These are phyloP conservation scores for Etheostoma spectabile DNA, from an alignment of 2,113 vertebrate species.

Conservation along the genomic window DNA sequence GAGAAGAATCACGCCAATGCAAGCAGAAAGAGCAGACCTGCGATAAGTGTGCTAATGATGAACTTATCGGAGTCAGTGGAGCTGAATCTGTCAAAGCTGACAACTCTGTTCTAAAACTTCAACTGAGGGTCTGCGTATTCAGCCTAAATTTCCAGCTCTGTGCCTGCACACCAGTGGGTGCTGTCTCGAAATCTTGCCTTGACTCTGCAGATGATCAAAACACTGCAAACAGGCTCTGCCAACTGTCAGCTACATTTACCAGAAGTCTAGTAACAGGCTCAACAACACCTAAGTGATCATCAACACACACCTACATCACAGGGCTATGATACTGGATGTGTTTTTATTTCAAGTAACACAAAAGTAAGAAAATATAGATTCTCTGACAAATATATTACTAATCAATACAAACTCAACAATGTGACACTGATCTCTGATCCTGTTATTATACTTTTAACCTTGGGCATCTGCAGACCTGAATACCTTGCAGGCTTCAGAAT, in stretches of 20 bases:
- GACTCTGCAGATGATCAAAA: slow-evolving; percentile 29
- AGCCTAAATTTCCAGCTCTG: slow-evolving; percentile 12
- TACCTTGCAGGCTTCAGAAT: not conserved
- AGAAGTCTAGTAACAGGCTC: not conserved
- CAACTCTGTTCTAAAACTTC: slow-evolving; percentile 36
- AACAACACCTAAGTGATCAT: not conserved
- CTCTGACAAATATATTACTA: not conserved
- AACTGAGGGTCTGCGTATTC: not conserved
- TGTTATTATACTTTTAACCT: slow-evolving; percentile 21
- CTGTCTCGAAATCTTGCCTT: not conserved
- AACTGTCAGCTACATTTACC: not conserved
- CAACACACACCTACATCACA: too few species aligned
- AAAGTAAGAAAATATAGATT: not conserved
- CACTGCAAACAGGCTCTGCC: slow-evolving; percentile 27
- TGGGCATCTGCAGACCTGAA: not conserved
- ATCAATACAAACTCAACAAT: not conserved
- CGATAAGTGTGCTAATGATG: slow-evolving; percentile 10
- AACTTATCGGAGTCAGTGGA: slow-evolving; percentile 31
- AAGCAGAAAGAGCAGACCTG: slow-evolving; percentile 4
- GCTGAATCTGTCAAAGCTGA: slow-evolving; percentile 54
- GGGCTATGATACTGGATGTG: not conserved
- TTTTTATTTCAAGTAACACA: not conserved
- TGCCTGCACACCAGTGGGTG: not conserved
- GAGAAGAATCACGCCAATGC: slow-evolving; percentile 1
- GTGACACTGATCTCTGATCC: not conserved